Percentiles rank a stretch among this genome's conserved stretches.
phyloP scores from a whole-genome alignment of 2,113 vertebrate genomes.

The Antennarius striatus region DNA sequence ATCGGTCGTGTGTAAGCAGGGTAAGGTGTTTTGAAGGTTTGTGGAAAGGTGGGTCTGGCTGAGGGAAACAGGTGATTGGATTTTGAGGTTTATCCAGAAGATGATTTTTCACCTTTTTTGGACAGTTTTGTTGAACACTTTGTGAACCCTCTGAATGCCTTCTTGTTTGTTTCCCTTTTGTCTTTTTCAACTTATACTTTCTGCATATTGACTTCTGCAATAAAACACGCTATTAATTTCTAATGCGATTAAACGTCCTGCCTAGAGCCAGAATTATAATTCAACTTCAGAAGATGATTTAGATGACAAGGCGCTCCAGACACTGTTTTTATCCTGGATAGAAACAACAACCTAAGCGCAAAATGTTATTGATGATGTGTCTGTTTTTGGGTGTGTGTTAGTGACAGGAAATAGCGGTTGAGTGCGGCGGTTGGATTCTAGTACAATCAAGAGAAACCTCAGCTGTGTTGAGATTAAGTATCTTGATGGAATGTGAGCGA shows the following conservation, averaged over 20 bases:
- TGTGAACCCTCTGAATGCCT: no score
- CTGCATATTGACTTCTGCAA: conserved; percentile 28
- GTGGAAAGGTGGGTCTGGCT: no score
- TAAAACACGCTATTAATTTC: conserved; percentile 38
- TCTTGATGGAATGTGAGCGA: conserved; percentile 26
- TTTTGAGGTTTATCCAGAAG: no score
- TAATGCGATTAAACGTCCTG: conserved; percentile 56
- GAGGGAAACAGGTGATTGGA: no score
- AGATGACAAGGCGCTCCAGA: conserved; percentile 32
- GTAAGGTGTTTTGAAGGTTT: no score
- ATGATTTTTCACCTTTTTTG: no score
- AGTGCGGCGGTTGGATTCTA: conserved; percentile 33
- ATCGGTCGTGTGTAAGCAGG: no score
- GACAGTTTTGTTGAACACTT: no score
- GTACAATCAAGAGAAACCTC: conserved; percentile 57
- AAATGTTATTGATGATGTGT: conserved; percentile 55
- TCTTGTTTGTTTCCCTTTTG: not conserved
- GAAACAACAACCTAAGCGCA: conserved; percentile 44
- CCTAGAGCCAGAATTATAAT: conserved; percentile 58
- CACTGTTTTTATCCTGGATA: conserved; percentile 43
- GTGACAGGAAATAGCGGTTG: conserved; percentile 56
- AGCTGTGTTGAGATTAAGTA: conserved; percentile 37
- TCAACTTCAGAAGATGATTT: conserved; percentile 55
- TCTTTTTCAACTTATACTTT: conserved; percentile 4
- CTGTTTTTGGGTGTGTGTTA: conserved; percentile 54